Base-by-base conservation (phyloP, 2,113 vertebrate genomes). In the Opisthocomus hoazin region DNA sequence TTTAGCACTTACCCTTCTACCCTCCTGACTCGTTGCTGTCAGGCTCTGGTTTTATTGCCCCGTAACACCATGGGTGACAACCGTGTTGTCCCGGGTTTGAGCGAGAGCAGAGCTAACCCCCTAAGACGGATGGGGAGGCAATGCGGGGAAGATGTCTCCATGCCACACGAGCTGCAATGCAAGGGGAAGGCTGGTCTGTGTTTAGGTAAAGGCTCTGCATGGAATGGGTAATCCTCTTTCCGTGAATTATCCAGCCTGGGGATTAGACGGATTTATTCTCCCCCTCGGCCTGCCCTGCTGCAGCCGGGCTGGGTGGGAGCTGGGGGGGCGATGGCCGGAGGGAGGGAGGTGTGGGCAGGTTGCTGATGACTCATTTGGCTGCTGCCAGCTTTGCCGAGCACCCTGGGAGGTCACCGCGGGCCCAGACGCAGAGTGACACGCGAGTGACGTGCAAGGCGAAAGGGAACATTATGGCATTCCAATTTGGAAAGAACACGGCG, bases 191-290 rank as follows among this genome's bases (percentile, higher is more conserved):
- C 87, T 84, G 91, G 89, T 97, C 98, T 99, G 98, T 99, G 99
- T 99, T 99, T 99, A 99, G 98, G 98, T 75, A 97, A 98, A 97
- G 98, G 97, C 97, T 98, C 93, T 98, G 97, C 98, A 97, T 97
- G 97, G 98, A 98, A 98, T 96, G 98, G 98, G 97, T 99, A 99
- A 99, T 99, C 99, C 98, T 99, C 99, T 99, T 99, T 99, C 96
- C 93, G 54, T 85, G 96, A 98, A 98, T 99, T 98, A 98, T 98
- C 98, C 98, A 97, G 96, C 96, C 96, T 86, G 95, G 80, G 98
- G 98, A 99, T 99, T 99, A 99, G 95, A 98, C 97, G 95, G 98
- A 96, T 98, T 98, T 98, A 97, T 98, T 97, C 96, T 97, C 75
- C 83, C 87, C 63, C 48, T 65, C 83, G 58, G 50, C 93, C 91